phyloP scores from a whole-genome alignment of 2,888 invertebrate genomes.

The Lymantria dispar region DNA sequence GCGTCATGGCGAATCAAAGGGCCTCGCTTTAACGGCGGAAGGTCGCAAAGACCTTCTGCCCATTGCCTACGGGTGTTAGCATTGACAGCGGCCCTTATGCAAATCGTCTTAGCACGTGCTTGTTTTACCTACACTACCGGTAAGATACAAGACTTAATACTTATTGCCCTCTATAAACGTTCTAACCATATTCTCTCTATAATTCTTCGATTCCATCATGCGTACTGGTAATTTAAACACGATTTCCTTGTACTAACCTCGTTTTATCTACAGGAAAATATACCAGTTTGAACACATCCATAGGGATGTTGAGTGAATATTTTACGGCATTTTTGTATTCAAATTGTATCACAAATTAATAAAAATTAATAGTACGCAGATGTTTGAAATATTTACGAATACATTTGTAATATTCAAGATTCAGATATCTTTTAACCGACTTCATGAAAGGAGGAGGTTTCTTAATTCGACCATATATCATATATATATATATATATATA shows the following conservation, averaged over 20 bases:
- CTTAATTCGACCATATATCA: too few relatives aligned
- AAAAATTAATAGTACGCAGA: slow-evolving; percentile 12
- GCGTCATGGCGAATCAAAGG: slow-evolving; percentile 70
- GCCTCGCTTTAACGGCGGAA: slow-evolving; percentile 61
- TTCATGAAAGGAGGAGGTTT: too few relatives aligned
- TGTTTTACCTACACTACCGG: slow-evolving; percentile 39
- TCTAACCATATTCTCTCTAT: slow-evolving; percentile 36
- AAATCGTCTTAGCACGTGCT: slow-evolving; percentile 65
- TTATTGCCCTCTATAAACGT: slow-evolving; percentile 31
- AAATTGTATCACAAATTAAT: slow-evolving; percentile 34
- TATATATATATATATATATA: too few relatives aligned
- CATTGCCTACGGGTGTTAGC: slow-evolving; percentile 58
- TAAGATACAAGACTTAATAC: slow-evolving; percentile 17
- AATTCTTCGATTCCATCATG: slow-evolving; percentile 51
- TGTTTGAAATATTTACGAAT: too few relatives aligned
- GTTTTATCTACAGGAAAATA: slow-evolving; percentile 29
- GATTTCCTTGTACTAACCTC: slow-evolving; percentile 43
- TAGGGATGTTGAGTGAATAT: slow-evolving; percentile 28
- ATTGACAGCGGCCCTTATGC: slow-evolving; percentile 74
- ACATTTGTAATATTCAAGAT: too few relatives aligned
- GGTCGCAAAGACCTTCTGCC: slow-evolving; percentile 68
- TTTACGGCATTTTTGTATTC: slow-evolving; percentile 22
- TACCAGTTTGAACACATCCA: slow-evolving; percentile 17
- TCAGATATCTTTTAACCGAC: too few relatives aligned
- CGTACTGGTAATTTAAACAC: slow-evolving; percentile 43